Percentiles rank a stretch among this genome's conserved stretches.
These are phyloP conservation scores for Sesamia inferens DNA, from an alignment of 2,888 invertebrate genomes.

Conservation along the genomic window DNA sequence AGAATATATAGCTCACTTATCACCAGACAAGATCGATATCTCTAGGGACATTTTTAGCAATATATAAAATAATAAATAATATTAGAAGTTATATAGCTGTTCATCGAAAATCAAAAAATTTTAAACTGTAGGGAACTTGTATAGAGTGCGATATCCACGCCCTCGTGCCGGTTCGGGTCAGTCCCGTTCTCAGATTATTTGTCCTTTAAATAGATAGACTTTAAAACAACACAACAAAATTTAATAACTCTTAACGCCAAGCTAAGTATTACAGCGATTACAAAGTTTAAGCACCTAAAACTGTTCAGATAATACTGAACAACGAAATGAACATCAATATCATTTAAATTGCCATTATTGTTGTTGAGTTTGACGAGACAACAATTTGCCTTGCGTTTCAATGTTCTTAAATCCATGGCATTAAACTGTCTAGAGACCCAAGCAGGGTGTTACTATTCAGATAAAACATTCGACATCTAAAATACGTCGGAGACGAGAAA, in stretches of 20 bases:
- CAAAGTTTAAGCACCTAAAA: background rate
- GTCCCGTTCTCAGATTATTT: background rate
- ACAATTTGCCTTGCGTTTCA: background rate
- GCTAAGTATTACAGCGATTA: background rate
- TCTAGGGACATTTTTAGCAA: background rate
- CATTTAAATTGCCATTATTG: background rate
- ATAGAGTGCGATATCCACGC: background rate
- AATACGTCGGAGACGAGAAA: background rate
- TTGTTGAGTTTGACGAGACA: background rate
- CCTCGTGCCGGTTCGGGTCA: background rate
- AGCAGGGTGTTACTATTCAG: conserved; percentile 1
- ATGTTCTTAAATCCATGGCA: conserved; percentile 8
- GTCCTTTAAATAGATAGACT: background rate
- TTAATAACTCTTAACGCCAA: background rate
- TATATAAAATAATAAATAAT: background rate
- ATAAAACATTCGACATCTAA: background rate
- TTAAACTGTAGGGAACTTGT: background rate
- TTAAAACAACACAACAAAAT: conserved; percentile 2
- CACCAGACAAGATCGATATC: no score
- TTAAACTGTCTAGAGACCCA: background rate
- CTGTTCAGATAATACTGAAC: background rate
- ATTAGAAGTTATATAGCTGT: background rate
- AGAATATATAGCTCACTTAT: no score
- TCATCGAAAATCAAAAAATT: background rate
- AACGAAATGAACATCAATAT: background rate